Base-by-base conservation (phyloP, 2,113 vertebrate species). In the Vombatus ursinus region DNA sequence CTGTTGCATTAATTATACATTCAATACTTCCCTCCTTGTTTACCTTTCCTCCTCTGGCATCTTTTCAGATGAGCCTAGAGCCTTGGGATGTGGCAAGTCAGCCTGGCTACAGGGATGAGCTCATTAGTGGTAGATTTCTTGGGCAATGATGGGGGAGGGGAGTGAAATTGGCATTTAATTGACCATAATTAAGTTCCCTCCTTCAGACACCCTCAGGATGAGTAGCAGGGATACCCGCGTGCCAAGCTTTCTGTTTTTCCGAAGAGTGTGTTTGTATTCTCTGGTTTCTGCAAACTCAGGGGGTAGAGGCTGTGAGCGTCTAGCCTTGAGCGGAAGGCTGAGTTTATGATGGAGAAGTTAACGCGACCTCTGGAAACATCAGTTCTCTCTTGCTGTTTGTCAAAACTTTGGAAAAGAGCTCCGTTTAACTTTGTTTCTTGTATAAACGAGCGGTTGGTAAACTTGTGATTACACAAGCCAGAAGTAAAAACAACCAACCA, bases 281-380 rank as follows among this genome's bases (percentile, higher is more conserved):
- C 92, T 94, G 37, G 90, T 95, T 96, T 91, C 94, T 92, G 50
- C 68, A 92, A 54, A 93, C 90, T 92, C 50, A 90, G 68, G 84
- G 54, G 84, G 50, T 94, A 91, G 89, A 93, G 24, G 3, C 37
- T 95, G 96, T 94, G 92, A 93, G 11, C 91, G 92, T 77, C 37
- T 28, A 47, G 94, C 97, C 93, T 53, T 93, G 94, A 96, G 91
- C 96, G 94, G 95, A 91, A 94, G 47, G 26, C 93, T 93, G 52
- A 84, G 97, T 93, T 96, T 95, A 94, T 95, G 31, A 37, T 96
- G 57, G 92, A 97, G n/a, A 94, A 94, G 61, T 95, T 95, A 96
- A 25, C 54, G 53, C 28, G 96, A 91, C n/a, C 92, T 97, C 50
- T 96, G 93, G 94, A 96, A 95, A 94, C 31, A n/a, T 94, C 95